Conservation (phyloP, 2,797 vertebrate species). For the Balearica regulorum region DNA sequence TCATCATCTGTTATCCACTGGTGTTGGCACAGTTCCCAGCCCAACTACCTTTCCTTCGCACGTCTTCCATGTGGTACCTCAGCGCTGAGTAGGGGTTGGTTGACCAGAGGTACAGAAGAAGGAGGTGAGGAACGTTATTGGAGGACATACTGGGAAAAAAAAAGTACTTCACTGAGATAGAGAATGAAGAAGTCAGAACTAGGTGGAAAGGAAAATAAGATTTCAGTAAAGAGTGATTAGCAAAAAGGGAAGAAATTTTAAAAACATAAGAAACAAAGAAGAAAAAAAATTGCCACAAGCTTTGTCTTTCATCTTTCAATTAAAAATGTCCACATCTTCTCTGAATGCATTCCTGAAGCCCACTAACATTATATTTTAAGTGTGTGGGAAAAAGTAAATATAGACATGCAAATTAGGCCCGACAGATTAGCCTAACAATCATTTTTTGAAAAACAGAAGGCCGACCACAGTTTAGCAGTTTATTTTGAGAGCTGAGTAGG, state of each 20-base stretch:
- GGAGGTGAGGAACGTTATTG: background rate
- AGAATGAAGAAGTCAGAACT: background rate
- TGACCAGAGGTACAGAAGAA: background rate
- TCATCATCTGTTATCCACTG: background rate
- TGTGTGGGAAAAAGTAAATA: slow-evolving; percentile 14
- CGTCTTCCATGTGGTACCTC: background rate
- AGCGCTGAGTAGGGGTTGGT: background rate
- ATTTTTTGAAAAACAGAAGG: background rate
- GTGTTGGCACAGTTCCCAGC: background rate
- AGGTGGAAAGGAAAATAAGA: background rate
- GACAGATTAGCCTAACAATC: slow-evolving; percentile 12
- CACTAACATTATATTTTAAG: background rate
- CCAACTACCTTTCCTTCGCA: background rate
- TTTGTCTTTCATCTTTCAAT: background rate
- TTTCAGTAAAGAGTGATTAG: background rate
- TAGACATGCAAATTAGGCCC: slow-evolving; percentile 30
- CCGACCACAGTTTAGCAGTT: background rate
- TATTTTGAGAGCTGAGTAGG: slow-evolving; percentile 39
- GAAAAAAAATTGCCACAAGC: background rate
- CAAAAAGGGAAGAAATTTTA: background rate
- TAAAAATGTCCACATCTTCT: background rate
- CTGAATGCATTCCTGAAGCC: background rate
- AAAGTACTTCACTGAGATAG: background rate
- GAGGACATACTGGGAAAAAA: background rate
- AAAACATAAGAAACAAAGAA: background rate